Percentiles rank a stretch among this genome's conserved stretches.
These are phyloP conservation scores for Zosterops lateralis DNA, from an alignment of 2,113 vertebrate genomes.

Conservation along the genomic window DNA sequence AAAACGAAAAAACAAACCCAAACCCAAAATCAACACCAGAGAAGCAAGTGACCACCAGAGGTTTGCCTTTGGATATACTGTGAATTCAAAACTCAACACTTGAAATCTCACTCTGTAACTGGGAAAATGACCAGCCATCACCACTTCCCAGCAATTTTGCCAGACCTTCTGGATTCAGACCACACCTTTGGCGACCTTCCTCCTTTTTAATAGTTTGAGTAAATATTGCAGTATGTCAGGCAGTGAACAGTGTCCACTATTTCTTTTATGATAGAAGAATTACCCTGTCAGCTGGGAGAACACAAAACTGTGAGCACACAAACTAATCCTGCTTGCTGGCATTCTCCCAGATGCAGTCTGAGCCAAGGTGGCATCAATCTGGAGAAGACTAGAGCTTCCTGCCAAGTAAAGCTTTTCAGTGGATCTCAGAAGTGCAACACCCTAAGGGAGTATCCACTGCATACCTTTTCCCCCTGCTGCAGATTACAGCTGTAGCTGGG, in stretches of 20 bases:
- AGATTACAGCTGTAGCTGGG: background rate
- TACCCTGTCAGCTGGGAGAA: accelerated
- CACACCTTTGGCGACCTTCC: background rate
- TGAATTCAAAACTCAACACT: background rate
- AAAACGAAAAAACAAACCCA: background rate
- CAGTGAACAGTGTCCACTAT: background rate
- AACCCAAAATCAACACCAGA: background rate
- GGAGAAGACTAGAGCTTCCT: background rate
- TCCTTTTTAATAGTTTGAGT: background rate
- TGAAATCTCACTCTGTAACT: background rate
- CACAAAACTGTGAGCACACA: accelerated
- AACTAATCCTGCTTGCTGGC: background rate
- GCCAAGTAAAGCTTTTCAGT: background rate
- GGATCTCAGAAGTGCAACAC: background rate
- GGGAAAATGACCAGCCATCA: background rate
- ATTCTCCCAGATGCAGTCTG: background rate
- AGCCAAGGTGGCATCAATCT: accelerated
- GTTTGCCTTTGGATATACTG: background rate
- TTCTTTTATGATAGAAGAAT: background rate
- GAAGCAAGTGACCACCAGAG: background rate
- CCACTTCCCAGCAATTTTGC: background rate
- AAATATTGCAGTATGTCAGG: background rate
- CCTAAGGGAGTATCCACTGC: background rate
- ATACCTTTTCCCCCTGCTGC: background rate
- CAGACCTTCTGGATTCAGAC: background rate